Conservation (phyloP, 2,888 invertebrate genomes). For the Hipparchia semele region DNA sequence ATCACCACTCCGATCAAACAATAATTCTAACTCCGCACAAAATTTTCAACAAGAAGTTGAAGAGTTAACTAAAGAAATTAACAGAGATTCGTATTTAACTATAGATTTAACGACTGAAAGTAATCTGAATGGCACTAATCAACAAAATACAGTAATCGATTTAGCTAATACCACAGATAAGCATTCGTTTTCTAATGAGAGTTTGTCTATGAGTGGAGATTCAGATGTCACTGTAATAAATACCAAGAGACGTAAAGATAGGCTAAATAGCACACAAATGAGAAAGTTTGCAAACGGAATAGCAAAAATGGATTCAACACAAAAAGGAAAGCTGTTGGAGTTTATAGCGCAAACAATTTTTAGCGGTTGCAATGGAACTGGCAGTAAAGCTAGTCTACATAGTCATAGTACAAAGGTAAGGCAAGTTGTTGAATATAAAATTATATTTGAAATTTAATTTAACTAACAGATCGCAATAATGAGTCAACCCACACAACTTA, state of each 20-base stretch:
- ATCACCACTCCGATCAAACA: conserved; percentile 28
- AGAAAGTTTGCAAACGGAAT: conserved; percentile 60
- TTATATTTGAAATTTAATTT: too few species aligned
- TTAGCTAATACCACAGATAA: conserved; percentile 54
- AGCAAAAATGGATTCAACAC: conserved; percentile 54
- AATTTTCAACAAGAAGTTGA: conserved; percentile 47
- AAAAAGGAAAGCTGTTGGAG: conserved; percentile 62
- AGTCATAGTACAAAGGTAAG: conserved; percentile 50
- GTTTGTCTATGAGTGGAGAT: conserved; percentile 62
- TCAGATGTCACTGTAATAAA: conserved; percentile 65
- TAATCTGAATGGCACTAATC: conserved; percentile 33
- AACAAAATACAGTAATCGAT: conserved; percentile 54
- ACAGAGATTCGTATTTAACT: conserved; percentile 61
- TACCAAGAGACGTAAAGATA: conserved; percentile 38
- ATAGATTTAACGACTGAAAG: conserved; percentile 65
- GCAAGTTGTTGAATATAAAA: too few species aligned
- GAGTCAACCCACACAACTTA: too few species aligned
- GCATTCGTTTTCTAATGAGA: conserved; percentile 51
- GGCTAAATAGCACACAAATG: conserved; percentile 47
- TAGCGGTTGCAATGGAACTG: conserved; percentile 56
- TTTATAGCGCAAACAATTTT: conserved; percentile 66
- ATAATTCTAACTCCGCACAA: conserved; percentile 36
- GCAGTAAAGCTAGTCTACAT: conserved; percentile 42
- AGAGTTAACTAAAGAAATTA: conserved; percentile 60
- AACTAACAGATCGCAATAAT: too few species aligned